These are phyloP conservation scores for Thymallus thymallus DNA, from an alignment of 2,113 vertebrate genomes.

Conservation along the genomic window DNA sequence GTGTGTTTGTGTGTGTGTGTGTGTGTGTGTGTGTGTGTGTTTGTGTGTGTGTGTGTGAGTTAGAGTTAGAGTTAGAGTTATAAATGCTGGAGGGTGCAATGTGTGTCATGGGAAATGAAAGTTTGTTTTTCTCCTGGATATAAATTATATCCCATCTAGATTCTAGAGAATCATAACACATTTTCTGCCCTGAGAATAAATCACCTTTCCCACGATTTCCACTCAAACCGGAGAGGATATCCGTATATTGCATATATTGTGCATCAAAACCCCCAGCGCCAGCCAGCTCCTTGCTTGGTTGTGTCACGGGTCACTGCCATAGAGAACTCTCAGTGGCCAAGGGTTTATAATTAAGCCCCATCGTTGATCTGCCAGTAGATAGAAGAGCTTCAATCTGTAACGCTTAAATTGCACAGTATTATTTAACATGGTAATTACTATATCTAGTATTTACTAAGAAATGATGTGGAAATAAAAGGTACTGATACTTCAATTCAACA, in stretches of 20 bases:
- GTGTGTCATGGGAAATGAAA: constrained; percentile 4
- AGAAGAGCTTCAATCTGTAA: constrained; percentile 8
- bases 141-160: background rate
- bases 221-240: background rate
- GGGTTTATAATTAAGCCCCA: constrained; percentile 17
- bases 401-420: background rate
- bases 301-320: background rate
- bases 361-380: constrained; percentile 14
- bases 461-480: background rate
- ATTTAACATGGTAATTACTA: background rate
- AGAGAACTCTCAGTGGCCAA: background rate
- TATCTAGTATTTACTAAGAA: background rate
- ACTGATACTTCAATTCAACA: too few species aligned
- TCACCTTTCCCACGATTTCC: background rate
- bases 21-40: constrained; percentile 8
- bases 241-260: too few species aligned
- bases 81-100: background rate
- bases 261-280: background rate
- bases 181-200: background rate
- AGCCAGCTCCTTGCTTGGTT: background rate
- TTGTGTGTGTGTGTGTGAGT: background rate
- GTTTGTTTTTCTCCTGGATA: background rate
- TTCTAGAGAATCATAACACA: background rate
- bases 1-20: constrained; percentile 14
- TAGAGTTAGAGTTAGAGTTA: background rate